Evolutionary conservation across 2,797 vertebrate genomes (phyloP), one percentile per base, ranked within the genome.

Genomic region (Mycteria americana): DNA sequence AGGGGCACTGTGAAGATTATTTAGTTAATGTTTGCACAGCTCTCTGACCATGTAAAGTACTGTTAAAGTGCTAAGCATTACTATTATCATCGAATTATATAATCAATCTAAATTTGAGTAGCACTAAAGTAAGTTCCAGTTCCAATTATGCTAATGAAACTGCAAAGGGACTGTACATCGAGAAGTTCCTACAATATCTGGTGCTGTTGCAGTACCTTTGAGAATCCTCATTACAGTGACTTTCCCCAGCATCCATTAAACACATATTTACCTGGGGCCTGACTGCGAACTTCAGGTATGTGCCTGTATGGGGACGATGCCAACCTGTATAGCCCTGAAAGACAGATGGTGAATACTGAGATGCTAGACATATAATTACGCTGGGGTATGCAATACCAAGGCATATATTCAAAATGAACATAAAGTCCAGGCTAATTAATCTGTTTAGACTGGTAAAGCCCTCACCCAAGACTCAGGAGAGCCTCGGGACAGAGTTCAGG

Each of bases 21-120:
- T 93, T 94, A 94, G 85, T 77, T 95, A 96, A 87, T 93, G 83
- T 95, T 95, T 96, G 93, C 59, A 76, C 63, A 96, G 89, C 27
- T 62, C 68, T 95, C 83, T 93, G 85, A 76, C 56, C 80, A 88
- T 77, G 85, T 93, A 91, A 89, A 95, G 85, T 81, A 90, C 73
- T 57, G 69, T 76, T 93, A 33, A 93, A 94, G 60, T 85, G 69
- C 33, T 88, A 92, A 91, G 79, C 69, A 67, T 92, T 93, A 90
- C 77, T 73, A 54, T 94, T 92, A 94, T 89, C 35, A 60, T 88
- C 53, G 70, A 90, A 89, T 96, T 95, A 82, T 79, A 69, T 59
- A 93, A 88, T 95, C 88, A 95, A 81, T 87, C 69, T 83, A 88
- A 90, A 95, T 78, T 0, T 88, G 76, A 95, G 68, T 50, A 91